phyloP scores from a whole-genome alignment of 2,113 vertebrate genomes.

The Elephantulus edwardii region DNA sequence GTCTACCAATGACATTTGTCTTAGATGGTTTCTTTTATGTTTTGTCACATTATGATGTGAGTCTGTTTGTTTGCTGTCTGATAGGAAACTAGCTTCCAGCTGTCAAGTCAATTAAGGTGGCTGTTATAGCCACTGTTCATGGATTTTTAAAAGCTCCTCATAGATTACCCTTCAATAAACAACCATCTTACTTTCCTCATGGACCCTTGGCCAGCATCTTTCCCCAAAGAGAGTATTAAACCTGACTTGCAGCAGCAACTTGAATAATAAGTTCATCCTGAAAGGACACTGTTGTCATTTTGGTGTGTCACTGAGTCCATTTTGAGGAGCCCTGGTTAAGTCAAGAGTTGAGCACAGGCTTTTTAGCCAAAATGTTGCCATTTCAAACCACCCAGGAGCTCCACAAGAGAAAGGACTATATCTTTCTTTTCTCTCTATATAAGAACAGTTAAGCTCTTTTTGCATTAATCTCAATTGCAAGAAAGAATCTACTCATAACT shows the following conservation, averaged over 20 bases:
- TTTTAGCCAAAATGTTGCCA: not conserved
- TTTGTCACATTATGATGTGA: not conserved
- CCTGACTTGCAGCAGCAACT: not conserved
- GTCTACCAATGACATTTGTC: not conserved
- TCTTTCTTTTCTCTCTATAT: too few species aligned
- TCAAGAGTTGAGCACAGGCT: not conserved
- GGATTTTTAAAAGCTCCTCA: not conserved
- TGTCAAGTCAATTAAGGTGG: not conserved
- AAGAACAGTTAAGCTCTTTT: too few species aligned
- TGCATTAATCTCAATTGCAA: too few species aligned
- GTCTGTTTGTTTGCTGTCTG: not conserved
- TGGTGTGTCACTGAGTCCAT: not conserved
- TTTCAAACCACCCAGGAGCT: not conserved
- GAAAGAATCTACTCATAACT: too few species aligned
- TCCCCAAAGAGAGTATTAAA: not conserved
- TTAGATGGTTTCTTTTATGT: not conserved
- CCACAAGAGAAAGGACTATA: not conserved
- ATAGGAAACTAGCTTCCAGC: not conserved
- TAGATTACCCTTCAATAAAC: not conserved
- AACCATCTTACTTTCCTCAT: not conserved
- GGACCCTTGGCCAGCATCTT: not conserved
- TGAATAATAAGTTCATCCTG: too few species aligned
- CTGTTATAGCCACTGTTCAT: not conserved
- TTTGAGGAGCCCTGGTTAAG: not conserved
- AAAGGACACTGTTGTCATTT: not conserved